Base-by-base conservation (phyloP, 2,888 invertebrate genomes). In the Stenurella melanura region DNA sequence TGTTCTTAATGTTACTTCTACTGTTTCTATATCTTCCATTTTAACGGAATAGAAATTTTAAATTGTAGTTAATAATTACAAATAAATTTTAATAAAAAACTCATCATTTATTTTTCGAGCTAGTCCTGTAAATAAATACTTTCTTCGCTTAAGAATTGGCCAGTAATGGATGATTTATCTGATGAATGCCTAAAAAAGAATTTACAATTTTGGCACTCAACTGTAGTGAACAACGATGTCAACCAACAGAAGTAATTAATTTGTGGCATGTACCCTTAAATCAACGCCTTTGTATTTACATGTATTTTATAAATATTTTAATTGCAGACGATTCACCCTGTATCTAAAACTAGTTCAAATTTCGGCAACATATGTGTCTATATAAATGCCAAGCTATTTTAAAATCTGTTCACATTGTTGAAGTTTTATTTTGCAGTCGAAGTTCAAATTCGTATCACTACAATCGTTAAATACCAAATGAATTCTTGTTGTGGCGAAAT, bases 391-490 rank as follows among this genome's bases (percentile, higher is more conserved):
- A 66, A 21, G 10, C 66, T 68, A 68, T 68, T 68, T 56, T 56
- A 56, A 68, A 54, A 68, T 68, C 57, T 15, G 30, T 17, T 56
- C 68, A 56, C 68, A 56, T 42, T 6, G 18, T n/a, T 57, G 34
- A 68, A 30, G 68, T 30, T 57, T 56, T 68, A 64, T 64, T 64
- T 64, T 38, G 19, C 11, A 34, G 64, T 42, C 38, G 42, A 68
- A 56, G 68, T 68, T 68, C 68, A 68, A 64, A 67, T 56, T 56
- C 68, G n/a, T 56, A 56, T 56, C 56, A 56, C 30, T 56, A 68
- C 68, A 68, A 30, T 56, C 68, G 57, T 21, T 30, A 68, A 68
- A 56, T 68, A 56, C 56, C 56, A 68, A 68, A 30, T 21, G 64
- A 38, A 64, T 64, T 64, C 50, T 54, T 54, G 64, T 17, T 15